These are phyloP conservation scores for Dicyrtoma fusca DNA, from an alignment of 2,888 invertebrate species.

Conservation along the genomic window DNA sequence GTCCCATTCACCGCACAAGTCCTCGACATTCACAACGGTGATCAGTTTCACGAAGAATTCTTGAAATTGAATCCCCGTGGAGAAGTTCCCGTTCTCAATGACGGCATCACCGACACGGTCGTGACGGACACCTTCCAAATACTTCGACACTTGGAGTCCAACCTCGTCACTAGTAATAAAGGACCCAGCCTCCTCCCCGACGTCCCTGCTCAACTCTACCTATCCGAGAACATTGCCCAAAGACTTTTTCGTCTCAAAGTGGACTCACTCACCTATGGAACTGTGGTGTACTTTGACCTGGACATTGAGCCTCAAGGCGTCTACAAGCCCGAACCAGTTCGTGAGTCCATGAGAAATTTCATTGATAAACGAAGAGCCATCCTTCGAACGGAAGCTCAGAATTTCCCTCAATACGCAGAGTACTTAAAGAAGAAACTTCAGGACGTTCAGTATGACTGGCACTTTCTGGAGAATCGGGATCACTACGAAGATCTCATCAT, in stretches of 20 bases:
- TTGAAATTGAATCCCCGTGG: constrained; percentile 74
- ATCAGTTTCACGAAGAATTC: constrained; percentile 75
- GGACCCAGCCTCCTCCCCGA: background rate
- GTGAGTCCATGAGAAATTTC: constrained; percentile 11
- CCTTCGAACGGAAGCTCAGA: background rate
- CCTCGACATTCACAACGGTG: constrained; percentile 70
- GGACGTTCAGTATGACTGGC: constrained; percentile 19
- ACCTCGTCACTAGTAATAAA: background rate
- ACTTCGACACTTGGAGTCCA: constrained; percentile 9
- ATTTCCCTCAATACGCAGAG: background rate
- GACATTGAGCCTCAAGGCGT: constrained; percentile 12
- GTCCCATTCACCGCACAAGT: constrained; percentile 69
- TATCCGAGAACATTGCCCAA: background rate
- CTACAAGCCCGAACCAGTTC: background rate
- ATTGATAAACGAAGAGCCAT: constrained; percentile 12
- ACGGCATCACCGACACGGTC: constrained; percentile 60
- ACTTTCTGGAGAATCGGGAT: constrained; percentile 15
- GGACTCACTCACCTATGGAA: constrained; percentile 15
- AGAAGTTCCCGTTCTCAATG: constrained; percentile 76
- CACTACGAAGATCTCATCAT: constrained; percentile 16
- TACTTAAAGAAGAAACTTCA: background rate
- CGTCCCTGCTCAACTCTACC: background rate
- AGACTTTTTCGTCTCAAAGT: constrained; percentile 12
- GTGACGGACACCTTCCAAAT: constrained; percentile 15
- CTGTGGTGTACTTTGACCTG: constrained; percentile 6